A percentile compares a stretch with the other conserved stretches of the same genome.
Conservation (phyloP, 2,113 vertebrate genomes). For the Plestiodon gilberti region DNA sequence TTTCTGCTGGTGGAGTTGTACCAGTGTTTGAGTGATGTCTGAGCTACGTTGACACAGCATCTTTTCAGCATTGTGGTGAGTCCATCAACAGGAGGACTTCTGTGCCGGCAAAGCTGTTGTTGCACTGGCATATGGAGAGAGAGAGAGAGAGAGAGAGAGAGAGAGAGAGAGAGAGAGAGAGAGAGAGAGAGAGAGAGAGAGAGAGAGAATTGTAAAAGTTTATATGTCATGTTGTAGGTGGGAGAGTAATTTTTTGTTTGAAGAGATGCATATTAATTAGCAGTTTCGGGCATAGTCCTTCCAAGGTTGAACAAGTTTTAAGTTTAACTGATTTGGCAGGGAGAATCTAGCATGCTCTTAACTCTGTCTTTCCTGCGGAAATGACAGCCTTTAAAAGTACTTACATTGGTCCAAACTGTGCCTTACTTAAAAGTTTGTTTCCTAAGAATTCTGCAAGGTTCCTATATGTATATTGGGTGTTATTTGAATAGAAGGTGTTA, state of each 20-base stretch:
- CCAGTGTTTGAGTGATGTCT: too few relatives aligned
- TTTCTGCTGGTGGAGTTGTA: too few relatives aligned
- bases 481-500: not conserved
- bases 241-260: not conserved
- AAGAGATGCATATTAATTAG: not conserved
- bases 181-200: too few relatives aligned
- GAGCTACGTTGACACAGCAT: too few relatives aligned
- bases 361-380: not conserved
- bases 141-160: too few relatives aligned
- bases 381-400: not conserved
- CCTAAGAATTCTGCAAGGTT: not conserved
- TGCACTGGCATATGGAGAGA: too few relatives aligned
- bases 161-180: too few relatives aligned
- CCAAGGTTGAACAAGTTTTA: not conserved
- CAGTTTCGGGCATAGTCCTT: not conserved
- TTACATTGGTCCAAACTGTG: not conserved
- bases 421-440: not conserved
- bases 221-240: not conserved
- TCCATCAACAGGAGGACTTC: too few relatives aligned
- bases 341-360: not conserved
- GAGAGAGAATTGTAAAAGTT: too few relatives aligned
- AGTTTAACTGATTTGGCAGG: not conserved
- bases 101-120: too few relatives aligned
- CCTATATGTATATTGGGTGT: not conserved
- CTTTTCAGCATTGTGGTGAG: too few relatives aligned